phyloP scores from a whole-genome alignment of 2,888 invertebrate genomes.

The Koerneria pararmatus region DNA sequence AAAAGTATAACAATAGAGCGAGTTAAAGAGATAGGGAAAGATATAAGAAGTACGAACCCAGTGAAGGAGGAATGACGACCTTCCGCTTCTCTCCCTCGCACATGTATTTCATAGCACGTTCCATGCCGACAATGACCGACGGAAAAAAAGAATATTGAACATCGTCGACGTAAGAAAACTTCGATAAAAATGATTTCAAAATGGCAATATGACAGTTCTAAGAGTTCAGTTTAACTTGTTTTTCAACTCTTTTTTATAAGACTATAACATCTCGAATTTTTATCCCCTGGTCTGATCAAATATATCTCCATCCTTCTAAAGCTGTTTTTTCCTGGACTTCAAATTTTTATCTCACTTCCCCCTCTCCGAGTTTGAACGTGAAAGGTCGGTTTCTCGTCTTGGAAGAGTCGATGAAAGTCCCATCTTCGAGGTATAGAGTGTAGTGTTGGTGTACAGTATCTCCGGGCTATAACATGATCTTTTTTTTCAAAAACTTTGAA shows the following conservation, averaged over 20 bases:
- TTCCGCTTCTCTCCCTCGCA: conserved; percentile 55
- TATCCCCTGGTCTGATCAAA: neutral
- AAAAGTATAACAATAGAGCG: conserved; percentile 1
- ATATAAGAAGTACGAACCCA: conserved; percentile 31
- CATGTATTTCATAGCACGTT: conserved; percentile 56
- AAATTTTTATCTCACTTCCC: conserved; percentile 34
- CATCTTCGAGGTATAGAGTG: conserved; percentile 54
- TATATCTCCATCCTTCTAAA: neutral
- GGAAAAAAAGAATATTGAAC: neutral
- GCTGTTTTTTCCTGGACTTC: conserved; percentile 2
- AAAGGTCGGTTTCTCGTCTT: conserved; percentile 53
- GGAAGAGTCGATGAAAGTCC: conserved; percentile 53
- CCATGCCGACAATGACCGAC: conserved; percentile 54
- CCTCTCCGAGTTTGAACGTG: conserved; percentile 48
- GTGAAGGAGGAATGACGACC: conserved; percentile 53
- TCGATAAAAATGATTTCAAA: neutral
- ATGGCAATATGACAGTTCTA: conserved; percentile 1
- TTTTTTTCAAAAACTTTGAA: neutral
- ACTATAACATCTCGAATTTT: neutral
- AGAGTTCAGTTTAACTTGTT: too few species aligned
- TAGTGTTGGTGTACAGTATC: conserved; percentile 58
- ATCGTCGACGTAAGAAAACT: too few species aligned
- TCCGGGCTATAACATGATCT: conserved; percentile 26
- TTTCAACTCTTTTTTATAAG: too few species aligned
- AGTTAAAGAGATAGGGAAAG: neutral